Percentiles rank a stretch among this genome's conserved stretches.
Conservation (phyloP, 2,113 vertebrate genomes). For the Pituophis catenifer region DNA sequence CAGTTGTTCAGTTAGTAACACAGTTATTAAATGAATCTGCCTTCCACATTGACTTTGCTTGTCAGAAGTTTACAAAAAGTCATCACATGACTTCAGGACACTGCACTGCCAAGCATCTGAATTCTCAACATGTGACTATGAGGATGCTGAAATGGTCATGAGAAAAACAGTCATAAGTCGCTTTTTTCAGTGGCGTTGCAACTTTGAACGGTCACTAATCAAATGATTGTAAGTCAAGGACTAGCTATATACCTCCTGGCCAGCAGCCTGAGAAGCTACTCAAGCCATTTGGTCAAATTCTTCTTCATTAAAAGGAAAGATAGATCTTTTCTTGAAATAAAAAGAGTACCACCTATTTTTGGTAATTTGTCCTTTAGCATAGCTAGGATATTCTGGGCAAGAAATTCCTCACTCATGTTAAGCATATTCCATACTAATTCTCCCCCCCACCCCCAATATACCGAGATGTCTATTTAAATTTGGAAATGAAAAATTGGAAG, state of each 20-base stretch:
- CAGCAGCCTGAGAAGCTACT: not conserved
- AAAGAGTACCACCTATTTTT: not conserved
- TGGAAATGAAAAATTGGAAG: not conserved
- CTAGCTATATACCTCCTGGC: not conserved
- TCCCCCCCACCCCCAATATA: rapidly evolving
- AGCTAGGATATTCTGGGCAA: not conserved
- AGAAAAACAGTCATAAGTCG: not conserved
- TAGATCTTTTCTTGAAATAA: not conserved
- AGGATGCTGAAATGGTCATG: not conserved
- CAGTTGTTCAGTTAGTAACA: not conserved
- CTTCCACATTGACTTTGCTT: not conserved
- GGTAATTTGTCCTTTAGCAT: not conserved
- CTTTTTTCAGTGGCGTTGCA: not conserved
- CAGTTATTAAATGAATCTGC: not conserved
- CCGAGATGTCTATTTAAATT: not conserved
- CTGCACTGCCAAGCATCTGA: not conserved
- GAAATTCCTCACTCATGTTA: not conserved
- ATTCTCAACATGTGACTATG: not conserved
- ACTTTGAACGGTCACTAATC: not conserved
- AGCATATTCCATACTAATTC: not conserved
- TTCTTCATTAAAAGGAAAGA: not conserved
- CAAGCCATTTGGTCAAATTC: not conserved
- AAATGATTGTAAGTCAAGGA: not conserved
- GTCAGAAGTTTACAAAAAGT: not conserved
- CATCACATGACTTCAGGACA: not conserved